Conservation (phyloP, 2,113 vertebrate genomes). For the Mesitornis unicolor region DNA sequence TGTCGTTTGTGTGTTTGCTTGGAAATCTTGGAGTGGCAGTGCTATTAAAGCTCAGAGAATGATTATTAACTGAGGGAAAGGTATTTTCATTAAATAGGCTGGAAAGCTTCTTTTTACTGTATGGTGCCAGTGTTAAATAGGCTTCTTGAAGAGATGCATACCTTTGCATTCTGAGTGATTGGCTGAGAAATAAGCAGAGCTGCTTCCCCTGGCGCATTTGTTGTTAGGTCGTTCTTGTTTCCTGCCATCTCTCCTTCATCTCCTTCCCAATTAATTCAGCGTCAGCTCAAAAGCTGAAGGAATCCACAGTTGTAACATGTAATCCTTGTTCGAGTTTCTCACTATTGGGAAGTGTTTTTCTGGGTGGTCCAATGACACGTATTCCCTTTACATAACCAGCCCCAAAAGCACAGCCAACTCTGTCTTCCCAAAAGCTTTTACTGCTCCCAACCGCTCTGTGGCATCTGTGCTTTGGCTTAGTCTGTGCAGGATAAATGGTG, state of each 20-base stretch:
- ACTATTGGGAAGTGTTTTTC: conserved; percentile 5
- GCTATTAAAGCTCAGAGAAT: neutral
- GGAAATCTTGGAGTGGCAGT: neutral
- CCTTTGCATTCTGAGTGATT: neutral
- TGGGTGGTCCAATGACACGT: neutral
- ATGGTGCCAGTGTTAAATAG: neutral
- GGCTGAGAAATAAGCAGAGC: neutral
- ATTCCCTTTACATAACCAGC: neutral
- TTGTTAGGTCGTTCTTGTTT: neutral
- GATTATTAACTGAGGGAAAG: conserved; percentile 33
- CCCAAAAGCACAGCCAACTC: neutral
- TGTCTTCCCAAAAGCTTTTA: neutral
- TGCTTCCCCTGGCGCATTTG: neutral
- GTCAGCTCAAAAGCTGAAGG: conserved; percentile 15
- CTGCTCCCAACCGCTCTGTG: neutral
- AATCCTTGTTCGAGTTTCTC: conserved; percentile 7
- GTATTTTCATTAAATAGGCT: conserved; percentile 51
- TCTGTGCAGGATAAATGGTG: fast-evolving
- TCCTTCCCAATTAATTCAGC: neutral
- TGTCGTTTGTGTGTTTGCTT: conserved; percentile 27
- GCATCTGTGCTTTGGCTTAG: neutral
- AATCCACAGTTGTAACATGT: neutral
- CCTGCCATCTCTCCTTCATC: conserved; percentile 5
- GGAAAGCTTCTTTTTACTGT: conserved; percentile 8
- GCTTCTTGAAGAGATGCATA: neutral